phyloP scores from a whole-genome alignment of 2,797 vertebrate species.

The Rhinatrema bivittatum region DNA sequence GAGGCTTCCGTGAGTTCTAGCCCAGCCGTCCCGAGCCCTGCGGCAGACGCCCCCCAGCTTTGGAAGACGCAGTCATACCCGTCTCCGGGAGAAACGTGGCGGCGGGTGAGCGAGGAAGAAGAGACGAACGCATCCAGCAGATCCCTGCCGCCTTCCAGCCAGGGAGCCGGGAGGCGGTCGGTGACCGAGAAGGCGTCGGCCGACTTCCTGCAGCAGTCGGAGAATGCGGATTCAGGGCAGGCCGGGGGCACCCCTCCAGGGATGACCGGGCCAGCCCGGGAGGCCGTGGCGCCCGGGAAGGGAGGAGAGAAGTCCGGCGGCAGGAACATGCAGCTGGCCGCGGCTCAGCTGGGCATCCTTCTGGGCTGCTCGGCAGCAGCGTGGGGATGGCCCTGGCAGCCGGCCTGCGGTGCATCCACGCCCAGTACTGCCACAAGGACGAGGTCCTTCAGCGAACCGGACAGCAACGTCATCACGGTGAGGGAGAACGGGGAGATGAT shows the following conservation, averaged over 20 bases:
- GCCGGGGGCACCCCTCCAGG: constrained; percentile 4
- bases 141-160: constrained; percentile 7
- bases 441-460: constrained; percentile 54
- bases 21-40: fast-evolving
- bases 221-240: neutral
- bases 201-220: constrained; percentile 15
- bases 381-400: constrained; percentile 66
- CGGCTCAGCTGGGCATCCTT: constrained; percentile 64
- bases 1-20: neutral
- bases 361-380: constrained; percentile 41
- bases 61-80: neutral
- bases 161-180: constrained; percentile 6
- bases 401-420: constrained; percentile 54
- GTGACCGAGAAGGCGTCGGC: constrained; percentile 12
- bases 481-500: constrained; percentile 61
- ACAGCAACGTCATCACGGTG: constrained; percentile 36
- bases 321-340: constrained; percentile 34
- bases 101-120: neutral
- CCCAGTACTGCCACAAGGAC: constrained; percentile 59
- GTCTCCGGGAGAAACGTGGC: neutral
- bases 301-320: neutral
- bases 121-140: neutral
- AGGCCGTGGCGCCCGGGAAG: constrained; percentile 21
- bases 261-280: constrained; percentile 21
- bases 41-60: fast-evolving